These are phyloP conservation scores for Psittacula cyanocephala DNA, from an alignment of 2,113 vertebrate genomes.

Conservation along the genomic window DNA sequence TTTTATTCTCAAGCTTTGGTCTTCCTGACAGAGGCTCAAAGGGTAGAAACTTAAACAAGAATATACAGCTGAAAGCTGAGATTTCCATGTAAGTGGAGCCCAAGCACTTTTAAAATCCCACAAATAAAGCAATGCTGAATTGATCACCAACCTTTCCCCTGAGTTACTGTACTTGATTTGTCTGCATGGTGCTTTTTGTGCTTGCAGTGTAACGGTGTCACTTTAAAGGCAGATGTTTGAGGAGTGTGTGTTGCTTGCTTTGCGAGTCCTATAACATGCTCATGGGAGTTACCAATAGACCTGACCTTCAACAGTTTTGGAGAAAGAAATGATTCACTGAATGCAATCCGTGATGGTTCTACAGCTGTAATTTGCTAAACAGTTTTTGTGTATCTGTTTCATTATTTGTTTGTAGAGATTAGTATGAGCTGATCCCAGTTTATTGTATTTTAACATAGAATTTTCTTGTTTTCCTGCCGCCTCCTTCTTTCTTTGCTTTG, in stretches of 20 bases:
- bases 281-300: not conserved
- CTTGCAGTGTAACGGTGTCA: rapidly evolving
- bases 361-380: not conserved
- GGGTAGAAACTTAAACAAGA: not conserved
- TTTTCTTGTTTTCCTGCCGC: not conserved
- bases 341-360: not conserved
- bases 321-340: not conserved
- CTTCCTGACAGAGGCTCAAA: not conserved
- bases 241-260: not conserved
- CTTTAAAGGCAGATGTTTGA: not conserved
- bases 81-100: not conserved
- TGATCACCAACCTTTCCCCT: not conserved
- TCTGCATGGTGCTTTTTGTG: not conserved
- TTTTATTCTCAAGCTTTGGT: not conserved
- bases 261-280: not conserved
- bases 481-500: not conserved
- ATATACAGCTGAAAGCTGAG: not conserved
- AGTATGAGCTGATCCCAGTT: not conserved
- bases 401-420: not conserved
- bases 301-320: not conserved
- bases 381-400: not conserved
- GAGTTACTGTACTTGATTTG: not conserved
- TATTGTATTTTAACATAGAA: not conserved
- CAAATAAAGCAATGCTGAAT: not conserved
- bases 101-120: not conserved